Conservation (phyloP, 2,113 vertebrate species). For the Sorex araneus region DNA sequence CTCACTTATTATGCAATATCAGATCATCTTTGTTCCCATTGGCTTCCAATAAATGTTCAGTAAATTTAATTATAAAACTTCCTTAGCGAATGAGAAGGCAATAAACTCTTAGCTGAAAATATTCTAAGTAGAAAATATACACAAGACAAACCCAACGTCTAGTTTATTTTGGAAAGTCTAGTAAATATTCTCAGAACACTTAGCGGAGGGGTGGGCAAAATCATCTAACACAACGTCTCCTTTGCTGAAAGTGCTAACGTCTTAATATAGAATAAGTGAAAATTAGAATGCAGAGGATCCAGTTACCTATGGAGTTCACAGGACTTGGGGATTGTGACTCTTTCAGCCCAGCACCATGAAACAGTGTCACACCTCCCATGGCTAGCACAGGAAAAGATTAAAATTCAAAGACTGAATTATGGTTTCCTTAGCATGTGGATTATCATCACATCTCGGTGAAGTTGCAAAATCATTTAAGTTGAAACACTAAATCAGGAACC, state of each 20-base stretch:
- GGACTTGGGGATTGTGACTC: background rate
- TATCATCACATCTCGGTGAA: background rate
- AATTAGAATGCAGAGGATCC: background rate
- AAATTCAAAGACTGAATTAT: background rate
- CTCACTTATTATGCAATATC: background rate
- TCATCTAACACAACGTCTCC: background rate
- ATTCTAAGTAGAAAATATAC: background rate
- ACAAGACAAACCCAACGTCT: background rate
- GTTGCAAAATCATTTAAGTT: background rate
- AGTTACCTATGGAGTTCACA: background rate
- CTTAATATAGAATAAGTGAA: background rate
- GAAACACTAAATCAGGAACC: background rate
- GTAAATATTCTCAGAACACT: background rate
- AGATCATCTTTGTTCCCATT: background rate
- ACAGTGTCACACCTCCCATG: background rate
- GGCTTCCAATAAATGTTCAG: background rate
- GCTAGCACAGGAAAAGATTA: background rate
- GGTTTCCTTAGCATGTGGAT: background rate
- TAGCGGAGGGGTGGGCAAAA: background rate
- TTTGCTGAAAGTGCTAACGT: background rate
- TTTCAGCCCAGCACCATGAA: background rate
- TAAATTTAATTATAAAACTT: background rate
- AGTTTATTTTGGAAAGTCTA: background rate
- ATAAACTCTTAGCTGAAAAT: background rate
- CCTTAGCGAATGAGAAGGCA: background rate